These are phyloP conservation scores for Dasyurus viverrinus DNA, from an alignment of 2,113 vertebrate genomes.

Conservation along the genomic window DNA sequence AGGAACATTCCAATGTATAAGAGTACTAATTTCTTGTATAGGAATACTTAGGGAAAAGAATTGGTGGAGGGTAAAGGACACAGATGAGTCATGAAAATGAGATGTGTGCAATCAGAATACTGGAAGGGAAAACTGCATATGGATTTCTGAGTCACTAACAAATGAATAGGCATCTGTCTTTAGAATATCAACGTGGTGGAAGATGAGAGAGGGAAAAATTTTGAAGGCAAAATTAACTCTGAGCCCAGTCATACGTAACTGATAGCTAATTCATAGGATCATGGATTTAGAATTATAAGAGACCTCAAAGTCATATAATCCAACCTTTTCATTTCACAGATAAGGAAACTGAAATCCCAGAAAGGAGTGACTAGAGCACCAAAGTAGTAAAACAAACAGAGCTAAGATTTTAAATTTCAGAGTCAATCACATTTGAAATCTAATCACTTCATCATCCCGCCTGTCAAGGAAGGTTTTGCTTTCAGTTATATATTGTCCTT, in stretches of 20 bases:
- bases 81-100: slow-evolving; percentile 21
- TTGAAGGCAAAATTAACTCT: background rate
- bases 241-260: slow-evolving; percentile 14
- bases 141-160: background rate
- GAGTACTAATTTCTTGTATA: slow-evolving; percentile 24
- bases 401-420: background rate
- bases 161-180: background rate
- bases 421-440: background rate
- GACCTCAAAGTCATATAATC: background rate
- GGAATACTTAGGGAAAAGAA: background rate
- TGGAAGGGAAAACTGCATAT: background rate
- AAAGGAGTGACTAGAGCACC: background rate
- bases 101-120: background rate
- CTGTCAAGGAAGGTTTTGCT: background rate
- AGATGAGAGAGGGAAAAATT: background rate
- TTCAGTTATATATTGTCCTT: background rate
- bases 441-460: background rate
- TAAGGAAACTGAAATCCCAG: background rate
- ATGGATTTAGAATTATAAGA: background rate
- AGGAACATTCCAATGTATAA: background rate
- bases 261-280: background rate
- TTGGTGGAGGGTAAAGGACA: slow-evolving; percentile 28
- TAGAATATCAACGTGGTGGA: background rate
- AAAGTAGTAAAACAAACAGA: background rate
- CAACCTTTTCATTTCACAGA: background rate